Evolutionary conservation across 2,113 vertebrate genomes (phyloP).

Genomic region (Rhodinocichla rosea): DNA sequence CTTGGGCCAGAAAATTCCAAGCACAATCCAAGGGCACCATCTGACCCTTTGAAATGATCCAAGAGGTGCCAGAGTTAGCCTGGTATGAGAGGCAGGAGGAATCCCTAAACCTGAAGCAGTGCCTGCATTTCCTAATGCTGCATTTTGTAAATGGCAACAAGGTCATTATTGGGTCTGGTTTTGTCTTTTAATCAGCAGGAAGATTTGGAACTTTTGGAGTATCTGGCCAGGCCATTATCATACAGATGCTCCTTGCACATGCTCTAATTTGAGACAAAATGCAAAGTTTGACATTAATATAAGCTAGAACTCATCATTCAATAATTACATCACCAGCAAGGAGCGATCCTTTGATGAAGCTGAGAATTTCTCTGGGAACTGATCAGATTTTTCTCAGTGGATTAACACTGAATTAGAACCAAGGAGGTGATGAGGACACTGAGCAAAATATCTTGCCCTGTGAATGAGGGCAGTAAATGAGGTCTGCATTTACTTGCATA

Average conservation of each 20-base stretch:
- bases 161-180: background rate
- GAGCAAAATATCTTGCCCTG: background rate
- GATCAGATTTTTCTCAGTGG: background rate
- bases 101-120: background rate
- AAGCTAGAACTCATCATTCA: background rate
- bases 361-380: background rate
- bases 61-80: background rate
- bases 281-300: background rate
- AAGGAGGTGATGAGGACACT: background rate
- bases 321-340: background rate
- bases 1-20: background rate
- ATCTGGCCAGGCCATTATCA: background rate
- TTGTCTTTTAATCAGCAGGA: background rate
- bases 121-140: background rate
- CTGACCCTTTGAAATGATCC: background rate
- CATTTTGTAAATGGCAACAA: background rate
- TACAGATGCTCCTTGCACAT: background rate
- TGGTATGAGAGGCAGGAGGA: background rate
- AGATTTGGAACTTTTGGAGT: background rate
- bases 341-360: background rate
- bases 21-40: background rate
- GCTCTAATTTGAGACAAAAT: background rate
- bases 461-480: background rate
- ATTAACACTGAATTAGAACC: background rate
- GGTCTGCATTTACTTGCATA: background rate